These are phyloP conservation scores for Centropus bengalensis DNA, from an alignment of 2,113 vertebrate genomes.

Conservation along the genomic window DNA sequence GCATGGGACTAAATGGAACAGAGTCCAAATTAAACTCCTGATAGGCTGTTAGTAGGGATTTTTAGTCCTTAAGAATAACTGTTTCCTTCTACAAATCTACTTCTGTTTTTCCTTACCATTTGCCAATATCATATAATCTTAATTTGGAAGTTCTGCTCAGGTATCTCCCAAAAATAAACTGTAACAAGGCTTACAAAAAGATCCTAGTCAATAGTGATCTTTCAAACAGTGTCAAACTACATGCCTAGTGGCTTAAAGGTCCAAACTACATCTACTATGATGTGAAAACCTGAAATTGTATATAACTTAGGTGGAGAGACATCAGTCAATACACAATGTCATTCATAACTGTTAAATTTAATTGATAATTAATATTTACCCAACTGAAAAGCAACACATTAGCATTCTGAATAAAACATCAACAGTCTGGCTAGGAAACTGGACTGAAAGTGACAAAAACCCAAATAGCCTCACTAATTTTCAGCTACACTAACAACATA, in stretches of 20 bases:
- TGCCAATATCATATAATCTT: background rate
- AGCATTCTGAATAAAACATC: background rate
- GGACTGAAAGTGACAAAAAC: background rate
- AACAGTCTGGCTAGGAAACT: background rate
- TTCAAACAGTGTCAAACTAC: background rate
- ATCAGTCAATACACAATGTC: background rate
- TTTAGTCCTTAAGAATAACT: background rate
- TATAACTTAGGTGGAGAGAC: background rate
- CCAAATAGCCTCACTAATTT: background rate
- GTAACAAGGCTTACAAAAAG: background rate
- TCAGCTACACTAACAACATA: background rate
- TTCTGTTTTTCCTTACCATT: background rate
- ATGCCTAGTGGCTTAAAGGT: background rate
- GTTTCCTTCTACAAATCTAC: background rate
- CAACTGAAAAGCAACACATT: background rate
- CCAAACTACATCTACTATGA: background rate
- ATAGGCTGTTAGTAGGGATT: background rate
- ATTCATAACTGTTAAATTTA: background rate
- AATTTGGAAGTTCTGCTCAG: background rate
- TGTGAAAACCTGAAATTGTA: background rate
- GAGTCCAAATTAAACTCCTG: background rate
- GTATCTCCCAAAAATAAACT: background rate
- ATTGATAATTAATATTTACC: background rate
- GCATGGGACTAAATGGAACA: background rate
- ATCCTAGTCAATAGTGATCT: background rate